These are phyloP conservation scores for Nasonia vitripennis DNA, from an alignment of 1,140 invertebrate species.

Conservation along the genomic window DNA sequence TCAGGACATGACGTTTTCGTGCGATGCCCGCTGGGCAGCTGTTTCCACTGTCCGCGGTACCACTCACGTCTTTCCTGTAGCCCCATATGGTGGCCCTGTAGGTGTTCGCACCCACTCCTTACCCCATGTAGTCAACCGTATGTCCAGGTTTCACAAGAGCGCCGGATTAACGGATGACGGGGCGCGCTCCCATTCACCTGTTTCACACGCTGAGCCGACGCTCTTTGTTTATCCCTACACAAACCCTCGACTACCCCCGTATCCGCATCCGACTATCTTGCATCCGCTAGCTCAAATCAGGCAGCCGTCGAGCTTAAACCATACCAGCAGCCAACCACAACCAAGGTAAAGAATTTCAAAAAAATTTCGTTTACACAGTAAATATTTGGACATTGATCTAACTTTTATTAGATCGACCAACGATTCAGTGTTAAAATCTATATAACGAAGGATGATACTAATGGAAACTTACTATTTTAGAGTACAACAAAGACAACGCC, in stretches of 20 bases:
- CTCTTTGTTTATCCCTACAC: slow-evolving; percentile 85
- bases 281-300: slow-evolving; percentile 90
- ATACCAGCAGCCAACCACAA: slow-evolving; percentile 74
- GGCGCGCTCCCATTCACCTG: slow-evolving; percentile 84
- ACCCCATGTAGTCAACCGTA: slow-evolving; percentile 93
- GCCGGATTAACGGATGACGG: slow-evolving; percentile 90
- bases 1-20: slow-evolving; percentile 90
- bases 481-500: slow-evolving; percentile 77
- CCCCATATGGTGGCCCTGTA: slow-evolving; percentile 95
- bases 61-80: slow-evolving; percentile 97
- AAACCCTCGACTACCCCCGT: slow-evolving; percentile 92
- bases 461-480: slow-evolving; percentile 51
- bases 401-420: no score
- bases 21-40: slow-evolving; percentile 96
- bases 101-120: slow-evolving; percentile 94
- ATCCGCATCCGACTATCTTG: slow-evolving; percentile 87
- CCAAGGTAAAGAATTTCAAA: slow-evolving; percentile 68
- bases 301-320: slow-evolving; percentile 80
- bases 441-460: no score
- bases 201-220: slow-evolving; percentile 76
- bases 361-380: neutral
- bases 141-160: slow-evolving; percentile 96
- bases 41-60: slow-evolving; percentile 96
- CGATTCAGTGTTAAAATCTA: no score
- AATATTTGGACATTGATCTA: no score